Base-by-base conservation (phyloP, 2,888 invertebrate species). In the Camponotus fellah region DNA sequence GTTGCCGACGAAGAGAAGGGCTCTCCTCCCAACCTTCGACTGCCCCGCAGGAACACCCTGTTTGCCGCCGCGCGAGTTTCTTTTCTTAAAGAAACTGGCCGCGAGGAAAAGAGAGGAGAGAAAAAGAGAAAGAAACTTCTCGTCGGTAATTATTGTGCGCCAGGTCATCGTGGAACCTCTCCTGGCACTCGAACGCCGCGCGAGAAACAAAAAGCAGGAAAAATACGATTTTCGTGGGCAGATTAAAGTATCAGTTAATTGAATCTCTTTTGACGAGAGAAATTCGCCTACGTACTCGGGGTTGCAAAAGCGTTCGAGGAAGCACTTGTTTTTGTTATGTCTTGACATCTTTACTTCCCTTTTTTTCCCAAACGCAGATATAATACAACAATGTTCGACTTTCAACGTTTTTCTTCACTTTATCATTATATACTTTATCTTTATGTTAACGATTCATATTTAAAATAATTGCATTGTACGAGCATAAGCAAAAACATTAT, bases 1-100 rank as follows among this genome's bases (percentile, higher is more conserved):
- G 88, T 89, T 85, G 69, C 86, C 82, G 60, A 60, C 82, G 77
- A 49, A 71, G 82, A 77, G 60, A n/a, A 77, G 53, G 77, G 80
- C 82, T 79, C 68, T 82, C 80, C 75, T 79, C 82, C 62, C 46
- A 46, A 64, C 75, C 69, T 53, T 66, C 79, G 43, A 56, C 46
- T 40, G 53, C 62, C 80, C 49, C 60, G 34, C 34, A 62, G 75
- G 58, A 82, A 77, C 68, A 72, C 72, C 68, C 81, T 62, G 26
- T 56, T 37, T n/a, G 60, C 62, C 46, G 37, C 69, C 68, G 49
- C 46, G 49, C 56, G 58, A 81, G 37, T 64, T 79, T 69, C 82
- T 43, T 66, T 43, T 43, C 58, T 72, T 53, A 53, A 69, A 74
- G 66, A 68, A 71, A 58, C 65, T 65, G 53, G 71, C 58, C 72